Conservation (phyloP, 2,113 vertebrate species). For the Caranx melampygus region DNA sequence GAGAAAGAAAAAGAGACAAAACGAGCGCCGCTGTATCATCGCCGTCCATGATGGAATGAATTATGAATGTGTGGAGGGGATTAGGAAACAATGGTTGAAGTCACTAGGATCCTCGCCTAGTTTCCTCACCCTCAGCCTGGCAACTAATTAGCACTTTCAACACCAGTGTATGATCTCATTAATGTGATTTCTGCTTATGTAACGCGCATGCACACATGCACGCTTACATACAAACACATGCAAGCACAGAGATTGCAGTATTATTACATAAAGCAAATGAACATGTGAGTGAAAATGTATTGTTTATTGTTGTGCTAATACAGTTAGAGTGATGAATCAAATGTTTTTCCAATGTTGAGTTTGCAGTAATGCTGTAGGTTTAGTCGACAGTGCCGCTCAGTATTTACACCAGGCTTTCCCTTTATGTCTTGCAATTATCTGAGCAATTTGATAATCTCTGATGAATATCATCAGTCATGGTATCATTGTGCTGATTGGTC, state of each 20-base stretch:
- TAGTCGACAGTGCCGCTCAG: conserved; percentile 12
- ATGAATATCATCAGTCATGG: conserved; percentile 72
- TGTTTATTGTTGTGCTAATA: conserved; percentile 68
- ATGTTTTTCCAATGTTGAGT: conserved; percentile 44
- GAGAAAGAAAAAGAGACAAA: conserved; percentile 71
- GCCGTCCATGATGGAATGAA: conserved; percentile 76
- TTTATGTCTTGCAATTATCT: conserved; percentile 66
- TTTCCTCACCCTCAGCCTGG: conserved; percentile 76
- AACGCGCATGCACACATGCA: conserved; percentile 61
- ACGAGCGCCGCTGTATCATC: conserved; percentile 63
- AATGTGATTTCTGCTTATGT: conserved; percentile 79
- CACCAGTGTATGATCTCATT: conserved; percentile 81
- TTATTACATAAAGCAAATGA: conserved; percentile 73
- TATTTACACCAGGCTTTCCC: conserved; percentile 47
- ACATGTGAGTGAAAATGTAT: conserved; percentile 51
- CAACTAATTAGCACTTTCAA: conserved; percentile 84
- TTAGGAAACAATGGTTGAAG: conserved; percentile 80
- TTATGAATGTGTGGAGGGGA: conserved; percentile 81
- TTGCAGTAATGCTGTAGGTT: conserved; percentile 56
- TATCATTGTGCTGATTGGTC: conserved; percentile 53
- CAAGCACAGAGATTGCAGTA: conserved; percentile 50
- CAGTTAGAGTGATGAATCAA: conserved; percentile 49
- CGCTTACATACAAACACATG: conserved; percentile 44
- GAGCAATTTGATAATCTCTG: conserved; percentile 68
- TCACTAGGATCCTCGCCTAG: conserved; percentile 77